Base-by-base conservation (phyloP, 1,140 invertebrate species). In the Goniozus legneri region DNA sequence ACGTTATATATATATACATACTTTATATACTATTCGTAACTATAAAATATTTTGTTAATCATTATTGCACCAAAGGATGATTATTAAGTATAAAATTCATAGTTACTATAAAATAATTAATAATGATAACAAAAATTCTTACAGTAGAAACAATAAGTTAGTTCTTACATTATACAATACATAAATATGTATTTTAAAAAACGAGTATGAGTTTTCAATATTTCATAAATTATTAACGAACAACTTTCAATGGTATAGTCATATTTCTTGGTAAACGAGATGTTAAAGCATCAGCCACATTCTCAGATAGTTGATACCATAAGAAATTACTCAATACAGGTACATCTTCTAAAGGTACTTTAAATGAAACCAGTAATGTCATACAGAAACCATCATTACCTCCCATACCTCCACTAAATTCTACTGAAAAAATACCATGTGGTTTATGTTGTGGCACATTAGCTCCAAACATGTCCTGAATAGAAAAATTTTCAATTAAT, bases 401-500 rank as follows among this genome's bases (percentile, higher is more conserved):
- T 30, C 64, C 63, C 18, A 75, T 63, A 31, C 77, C 79, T 37
- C 82, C 80, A 46, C 73, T 76, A 52, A 76, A 80, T 58, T 82
- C 80, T 30, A 85, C 76, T 45, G 82, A 84, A 1, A 94, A 68
- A 4, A 92, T 64, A 2, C 91, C 92, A 62, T 92, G 84, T 1
- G 91, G 92, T 57, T 88, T 82, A 64, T 96, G 92, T 35, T 84
- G 82, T 2, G 90, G 86, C 19, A 94, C 80, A 60, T 90, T 89
- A 34, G 86, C 82, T 14, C 91, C 91, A 79, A 95, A 95, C 58
- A 94, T 83, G 75, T 94, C 89, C 82, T 84, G 47, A 37, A 62
- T 20, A 38, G 8, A 12, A 30, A 22, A 32, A 39, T 40, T 38
- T 36, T 18, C 37, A 20, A 20, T 32, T 36, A 44, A 50, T 41